Evolutionary conservation across 2,113 vertebrate species (phyloP).

Genomic region (Hippocampus comes): DNA sequence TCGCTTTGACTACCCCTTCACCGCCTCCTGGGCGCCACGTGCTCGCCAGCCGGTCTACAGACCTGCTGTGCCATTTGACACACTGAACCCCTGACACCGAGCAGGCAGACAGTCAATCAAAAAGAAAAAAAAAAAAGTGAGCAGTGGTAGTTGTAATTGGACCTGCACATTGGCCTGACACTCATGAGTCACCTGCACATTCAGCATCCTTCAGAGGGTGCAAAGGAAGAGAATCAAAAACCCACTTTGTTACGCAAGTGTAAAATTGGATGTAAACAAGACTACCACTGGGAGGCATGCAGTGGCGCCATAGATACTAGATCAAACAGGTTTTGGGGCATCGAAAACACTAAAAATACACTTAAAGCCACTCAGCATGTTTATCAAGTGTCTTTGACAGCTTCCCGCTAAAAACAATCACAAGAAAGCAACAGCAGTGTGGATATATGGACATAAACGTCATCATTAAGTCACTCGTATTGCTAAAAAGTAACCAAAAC

Average conservation of each 20-base stretch:
- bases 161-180: not conserved
- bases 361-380: not conserved
- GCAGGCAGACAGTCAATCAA: not conserved
- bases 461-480: not conserved
- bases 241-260: not conserved
- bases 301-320: too few relatives aligned
- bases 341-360: not conserved
- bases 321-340: not conserved
- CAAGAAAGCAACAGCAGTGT: not conserved
- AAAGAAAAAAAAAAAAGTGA: not conserved
- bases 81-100: conserved; percentile 58
- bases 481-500: not conserved
- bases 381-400: not conserved
- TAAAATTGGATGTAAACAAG: not conserved
- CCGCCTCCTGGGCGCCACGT: conserved; percentile 26
- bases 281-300: not conserved
- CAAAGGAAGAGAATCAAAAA: not conserved
- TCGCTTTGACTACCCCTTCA: not conserved
- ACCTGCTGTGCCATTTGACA: conserved; percentile 61
- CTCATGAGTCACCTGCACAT: not conserved
- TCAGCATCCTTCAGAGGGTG: not conserved
- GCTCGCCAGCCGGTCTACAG: conserved; percentile 40
- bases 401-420: not conserved
- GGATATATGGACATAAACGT: not conserved
- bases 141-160: not conserved